Conservation (phyloP, 1,140 invertebrate species). For the Vanessa atalanta region DNA sequence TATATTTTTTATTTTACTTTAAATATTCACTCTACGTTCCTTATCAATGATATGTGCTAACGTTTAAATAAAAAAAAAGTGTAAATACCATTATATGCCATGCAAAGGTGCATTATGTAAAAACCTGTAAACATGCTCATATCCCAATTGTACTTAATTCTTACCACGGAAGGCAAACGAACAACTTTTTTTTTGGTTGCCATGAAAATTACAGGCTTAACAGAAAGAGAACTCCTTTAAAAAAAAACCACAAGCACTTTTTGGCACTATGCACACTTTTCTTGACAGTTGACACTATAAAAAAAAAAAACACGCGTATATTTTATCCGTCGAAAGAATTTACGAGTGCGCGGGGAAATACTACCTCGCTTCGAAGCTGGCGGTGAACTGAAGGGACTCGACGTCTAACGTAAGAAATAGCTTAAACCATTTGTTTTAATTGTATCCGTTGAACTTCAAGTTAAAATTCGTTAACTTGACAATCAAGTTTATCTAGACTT, state of each 20-base stretch:
- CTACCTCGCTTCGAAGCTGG: slow-evolving; percentile 36
- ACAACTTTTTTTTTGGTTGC: slow-evolving; percentile 73
- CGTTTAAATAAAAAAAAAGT: slow-evolving; percentile 11
- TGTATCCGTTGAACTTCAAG: slow-evolving; percentile 11
- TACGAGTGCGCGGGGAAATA: slow-evolving; percentile 30
- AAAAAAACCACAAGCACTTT: slow-evolving; percentile 26
- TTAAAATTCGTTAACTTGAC: background rate
- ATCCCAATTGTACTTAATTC: slow-evolving; percentile 53
- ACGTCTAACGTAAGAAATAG: slow-evolving; percentile 25
- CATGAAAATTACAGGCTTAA: slow-evolving; percentile 46
- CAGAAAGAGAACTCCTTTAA: slow-evolving; percentile 22
- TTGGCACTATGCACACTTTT: slow-evolving; percentile 9
- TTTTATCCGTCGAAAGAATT: slow-evolving; percentile 17
- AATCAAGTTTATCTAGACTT: background rate
- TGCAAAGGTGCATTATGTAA: slow-evolving; percentile 49
- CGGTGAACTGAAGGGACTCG: slow-evolving; percentile 37
- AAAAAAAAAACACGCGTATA: slow-evolving; percentile 4
- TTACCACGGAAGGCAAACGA: slow-evolving; percentile 75
- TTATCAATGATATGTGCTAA: too few relatives aligned
- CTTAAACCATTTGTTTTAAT: slow-evolving; percentile 23
- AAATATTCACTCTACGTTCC: too few relatives aligned
- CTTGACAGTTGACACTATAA: slow-evolving; percentile 5
- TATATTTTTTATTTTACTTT: too few relatives aligned
- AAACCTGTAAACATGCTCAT: slow-evolving; percentile 71
- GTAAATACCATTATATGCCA: slow-evolving; percentile 18